phyloP scores from a whole-genome alignment of 2,113 vertebrate species.

The Lampris incognitus region DNA sequence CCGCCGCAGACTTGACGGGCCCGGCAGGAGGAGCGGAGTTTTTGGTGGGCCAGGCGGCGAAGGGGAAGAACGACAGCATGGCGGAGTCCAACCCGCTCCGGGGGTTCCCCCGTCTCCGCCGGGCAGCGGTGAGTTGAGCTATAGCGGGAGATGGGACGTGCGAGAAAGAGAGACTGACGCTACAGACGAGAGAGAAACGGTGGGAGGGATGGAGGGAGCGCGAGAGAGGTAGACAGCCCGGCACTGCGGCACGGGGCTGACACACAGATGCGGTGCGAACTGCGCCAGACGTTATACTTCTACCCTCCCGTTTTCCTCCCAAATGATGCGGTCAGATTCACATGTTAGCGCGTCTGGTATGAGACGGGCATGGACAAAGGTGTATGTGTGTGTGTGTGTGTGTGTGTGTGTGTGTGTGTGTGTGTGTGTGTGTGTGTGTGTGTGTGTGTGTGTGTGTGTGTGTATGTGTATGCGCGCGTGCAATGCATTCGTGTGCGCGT shows the following conservation, averaged over 20 bases:
- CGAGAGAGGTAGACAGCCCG: slow-evolving; percentile 11
- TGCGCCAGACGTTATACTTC: not conserved
- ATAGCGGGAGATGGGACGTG: slow-evolving; percentile 58
- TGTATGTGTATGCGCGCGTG: not conserved
- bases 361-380: slow-evolving; percentile 46
- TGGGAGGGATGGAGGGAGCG: slow-evolving; percentile 6
- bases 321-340: not conserved
- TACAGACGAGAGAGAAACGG: slow-evolving; percentile 67
- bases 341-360: not conserved
- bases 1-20: slow-evolving; percentile 59
- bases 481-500: too few relatives aligned
- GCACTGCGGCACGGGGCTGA: slow-evolving; percentile 56
- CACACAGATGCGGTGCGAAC: slow-evolving; percentile 16
- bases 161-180: slow-evolving; percentile 73
- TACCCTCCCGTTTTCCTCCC: not conserved
- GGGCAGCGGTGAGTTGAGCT: slow-evolving; percentile 89
- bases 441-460: slow-evolving; percentile 1
- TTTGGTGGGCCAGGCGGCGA: not conserved
- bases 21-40: slow-evolving; percentile 1
- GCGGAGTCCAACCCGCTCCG: slow-evolving; percentile 87
- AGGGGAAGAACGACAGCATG: slow-evolving; percentile 74
- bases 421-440: not conserved
- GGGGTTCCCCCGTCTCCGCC: slow-evolving; percentile 87
- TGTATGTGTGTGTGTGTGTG: slow-evolving; percentile 27
- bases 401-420: slow-evolving; percentile 17